Evolutionary conservation across 2,113 vertebrate species (phyloP), one percentile per base, ranked within the genome.

Genomic region (Anarhynchus alexandrinus): DNA sequence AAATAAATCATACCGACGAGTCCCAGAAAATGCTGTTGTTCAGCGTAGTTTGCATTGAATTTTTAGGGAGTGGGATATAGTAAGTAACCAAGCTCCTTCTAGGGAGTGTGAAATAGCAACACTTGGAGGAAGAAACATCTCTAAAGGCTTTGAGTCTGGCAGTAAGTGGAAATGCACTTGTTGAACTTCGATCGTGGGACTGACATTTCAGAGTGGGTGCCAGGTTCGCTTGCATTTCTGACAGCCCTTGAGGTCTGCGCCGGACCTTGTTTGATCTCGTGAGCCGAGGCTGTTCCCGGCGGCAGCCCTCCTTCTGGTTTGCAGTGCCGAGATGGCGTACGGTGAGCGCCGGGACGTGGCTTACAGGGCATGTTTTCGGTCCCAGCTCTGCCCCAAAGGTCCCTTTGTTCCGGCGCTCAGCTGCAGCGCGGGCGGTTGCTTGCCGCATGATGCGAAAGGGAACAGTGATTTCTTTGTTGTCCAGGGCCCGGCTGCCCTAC

Each of bases 381-480:
- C 92, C 92, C 88, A 62, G 91, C 95, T 88, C 70, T 80, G 84
- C 79, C 94, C 95, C 91, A 96, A 90, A 96, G 95, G 72, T 94
- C 95, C 49, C 51, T 86, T 97, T 97, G 96, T 97, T 94, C 78
- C 36, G 66, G 34, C 42, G 5, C 82, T 94, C 67, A 84, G 85
- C 76, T 82, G 93, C 88, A 73, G 89, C 2, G 10, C 29, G 1
- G 91, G 93, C 38, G 5, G 57, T 86, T 87, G 65, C 86, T 81
- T 65, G 62, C 84, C 49, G 7, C 94, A 77, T 88, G 88, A 90
- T 95, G 76, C 11, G 2, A 32, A 76, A 71, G 55, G 54, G 74
- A 97, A 97, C 97, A 97, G 95, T 95, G 83, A 54, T 88, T 72
- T 78, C 96, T 97, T 97, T 98, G 97, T 97, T 91, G 89, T 79